Percentiles rank a stretch among this genome's conserved stretches.
These are phyloP conservation scores for Zosterops hypoxanthus DNA, from an alignment of 2,113 vertebrate species.

Conservation along the genomic window DNA sequence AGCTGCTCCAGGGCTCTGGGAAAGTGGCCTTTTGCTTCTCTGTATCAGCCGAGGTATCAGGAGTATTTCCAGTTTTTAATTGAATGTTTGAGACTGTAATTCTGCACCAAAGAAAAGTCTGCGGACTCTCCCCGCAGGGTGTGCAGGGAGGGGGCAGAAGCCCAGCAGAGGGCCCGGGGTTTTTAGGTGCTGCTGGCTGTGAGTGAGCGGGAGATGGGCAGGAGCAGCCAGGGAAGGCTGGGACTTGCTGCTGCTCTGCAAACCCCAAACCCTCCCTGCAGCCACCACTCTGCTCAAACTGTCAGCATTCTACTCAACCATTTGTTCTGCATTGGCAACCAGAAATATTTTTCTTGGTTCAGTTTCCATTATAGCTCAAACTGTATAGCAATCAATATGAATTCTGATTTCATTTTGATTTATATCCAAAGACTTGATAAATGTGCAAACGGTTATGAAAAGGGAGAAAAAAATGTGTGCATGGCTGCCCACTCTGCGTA, in stretches of 20 bases:
- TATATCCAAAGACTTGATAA: neutral
- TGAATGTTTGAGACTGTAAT: neutral
- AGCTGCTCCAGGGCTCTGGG: neutral
- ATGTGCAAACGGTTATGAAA: neutral
- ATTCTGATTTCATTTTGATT: neutral
- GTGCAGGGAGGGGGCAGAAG: neutral
- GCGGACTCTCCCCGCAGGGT: rapidly evolving
- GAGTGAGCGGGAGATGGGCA: rapidly evolving
- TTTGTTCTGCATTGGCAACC: neutral
- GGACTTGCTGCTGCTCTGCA: neutral
- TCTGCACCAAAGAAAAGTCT: neutral
- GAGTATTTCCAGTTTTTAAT: neutral
- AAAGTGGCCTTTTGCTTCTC: neutral
- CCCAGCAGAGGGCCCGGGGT: rapidly evolving
- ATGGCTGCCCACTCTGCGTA: rapidly evolving
- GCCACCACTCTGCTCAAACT: neutral
- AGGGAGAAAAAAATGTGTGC: neutral
- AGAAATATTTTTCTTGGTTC: neutral
- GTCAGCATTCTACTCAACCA: neutral
- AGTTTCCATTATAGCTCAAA: neutral
- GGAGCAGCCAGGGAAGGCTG: neutral
- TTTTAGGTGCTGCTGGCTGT: rapidly evolving
- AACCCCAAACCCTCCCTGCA: neutral
- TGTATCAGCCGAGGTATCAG: rapidly evolving
- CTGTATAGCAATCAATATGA: neutral